These are phyloP conservation scores for Melanotaenia trifasciata DNA, from an alignment of 2,797 vertebrate species.

Conservation along the genomic window DNA sequence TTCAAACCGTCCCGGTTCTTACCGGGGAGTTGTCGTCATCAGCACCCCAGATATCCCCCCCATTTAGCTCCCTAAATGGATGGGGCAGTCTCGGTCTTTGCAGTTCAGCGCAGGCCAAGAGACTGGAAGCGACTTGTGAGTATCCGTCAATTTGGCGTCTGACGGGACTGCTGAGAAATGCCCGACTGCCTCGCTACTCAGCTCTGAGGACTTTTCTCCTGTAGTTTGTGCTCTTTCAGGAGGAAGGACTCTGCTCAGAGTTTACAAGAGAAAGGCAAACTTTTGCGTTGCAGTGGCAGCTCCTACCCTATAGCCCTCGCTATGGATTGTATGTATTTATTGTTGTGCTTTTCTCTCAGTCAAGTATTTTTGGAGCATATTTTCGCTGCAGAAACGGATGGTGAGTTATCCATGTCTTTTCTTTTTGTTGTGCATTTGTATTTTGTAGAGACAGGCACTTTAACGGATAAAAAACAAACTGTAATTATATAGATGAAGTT, in stretches of 20 bases:
- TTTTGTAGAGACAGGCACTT: not conserved
- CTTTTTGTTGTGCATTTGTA: not conserved
- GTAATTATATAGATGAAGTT: not conserved
- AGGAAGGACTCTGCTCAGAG: slow-evolving; percentile 55
- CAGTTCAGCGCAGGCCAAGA: slow-evolving; percentile 82
- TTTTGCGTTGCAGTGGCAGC: slow-evolving; percentile 67
- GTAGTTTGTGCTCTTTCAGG: slow-evolving; percentile 47
- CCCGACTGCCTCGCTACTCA: slow-evolving; percentile 66
- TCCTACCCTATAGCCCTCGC: slow-evolving; percentile 64
- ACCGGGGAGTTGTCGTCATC: slow-evolving; percentile 81
- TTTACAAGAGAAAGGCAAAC: slow-evolving; percentile 70
- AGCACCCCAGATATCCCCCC: slow-evolving; percentile 69
- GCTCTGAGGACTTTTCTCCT: slow-evolving; percentile 69
- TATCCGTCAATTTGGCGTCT: slow-evolving; percentile 71
- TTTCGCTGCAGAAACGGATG: slow-evolving; percentile 77
- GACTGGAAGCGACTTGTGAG: slow-evolving; percentile 77
- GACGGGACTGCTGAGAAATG: slow-evolving; percentile 71
- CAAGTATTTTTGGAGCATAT: slow-evolving; percentile 76
- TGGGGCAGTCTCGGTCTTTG: slow-evolving; percentile 79
- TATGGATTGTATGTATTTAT: slow-evolving; percentile 84
- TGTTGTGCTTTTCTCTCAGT: slow-evolving; percentile 80
- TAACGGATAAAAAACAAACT: not conserved
- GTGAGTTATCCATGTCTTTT: slow-evolving; percentile 67
- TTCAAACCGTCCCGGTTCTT: slow-evolving; percentile 69
- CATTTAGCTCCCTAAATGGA: slow-evolving; percentile 77